phyloP scores from a whole-genome alignment of 2,888 invertebrate genomes.

The Apamea epomidion region DNA sequence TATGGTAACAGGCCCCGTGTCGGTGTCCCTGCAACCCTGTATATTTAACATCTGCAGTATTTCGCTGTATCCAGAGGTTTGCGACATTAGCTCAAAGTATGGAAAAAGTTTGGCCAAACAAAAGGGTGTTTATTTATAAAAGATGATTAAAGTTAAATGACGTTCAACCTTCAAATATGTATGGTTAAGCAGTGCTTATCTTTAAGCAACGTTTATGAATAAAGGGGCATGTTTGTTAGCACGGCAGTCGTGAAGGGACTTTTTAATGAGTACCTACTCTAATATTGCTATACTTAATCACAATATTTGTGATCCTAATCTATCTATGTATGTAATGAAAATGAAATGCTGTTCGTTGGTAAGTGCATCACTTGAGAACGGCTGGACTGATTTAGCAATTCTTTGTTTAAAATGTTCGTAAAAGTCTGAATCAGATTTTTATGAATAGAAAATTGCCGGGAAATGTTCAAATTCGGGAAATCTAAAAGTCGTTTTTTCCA shows the following conservation, averaged over 20 bases:
- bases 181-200: no score
- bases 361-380: not conserved
- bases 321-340: not conserved
- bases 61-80: not conserved
- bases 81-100: not conserved
- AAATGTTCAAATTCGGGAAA: no score
- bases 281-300: not conserved
- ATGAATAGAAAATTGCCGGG: no score
- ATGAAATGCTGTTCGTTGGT: not conserved
- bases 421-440: not conserved
- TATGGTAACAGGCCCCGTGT: no score
- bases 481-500: not conserved
- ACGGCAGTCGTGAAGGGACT: no score
- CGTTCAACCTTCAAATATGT: no score
- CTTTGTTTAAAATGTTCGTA: not conserved
- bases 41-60: not conserved
- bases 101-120: not conserved
- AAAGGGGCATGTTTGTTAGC: no score
- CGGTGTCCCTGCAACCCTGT: not conserved
- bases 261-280: not conserved
- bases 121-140: not conserved
- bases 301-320: not conserved
- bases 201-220: no score
- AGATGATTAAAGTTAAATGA: no score
- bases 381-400: not conserved